Conservation (phyloP, 2,888 invertebrate species). For the Eugnorisma glareosa region DNA sequence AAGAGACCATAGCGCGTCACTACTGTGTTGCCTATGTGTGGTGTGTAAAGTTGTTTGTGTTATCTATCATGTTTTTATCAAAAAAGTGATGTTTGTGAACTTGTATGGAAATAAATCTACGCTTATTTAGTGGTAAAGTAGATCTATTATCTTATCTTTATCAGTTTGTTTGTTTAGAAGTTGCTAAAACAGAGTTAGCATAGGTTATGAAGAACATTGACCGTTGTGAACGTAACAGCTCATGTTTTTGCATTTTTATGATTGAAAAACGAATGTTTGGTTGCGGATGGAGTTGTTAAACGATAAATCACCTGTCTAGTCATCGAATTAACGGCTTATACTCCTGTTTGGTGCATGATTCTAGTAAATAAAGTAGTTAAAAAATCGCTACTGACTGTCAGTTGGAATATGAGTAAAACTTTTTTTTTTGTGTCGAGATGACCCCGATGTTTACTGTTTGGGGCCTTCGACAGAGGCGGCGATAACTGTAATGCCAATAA, state of each 20-base stretch:
- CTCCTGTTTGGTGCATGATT: constrained; percentile 40
- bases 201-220: constrained; percentile 83
- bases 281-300: constrained; percentile 63
- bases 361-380: constrained; percentile 38
- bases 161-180: constrained; percentile 76
- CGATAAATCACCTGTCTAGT: constrained; percentile 56
- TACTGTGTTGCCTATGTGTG: constrained; percentile 80
- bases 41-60: constrained; percentile 84
- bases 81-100: constrained; percentile 87
- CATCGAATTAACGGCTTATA: constrained; percentile 39
- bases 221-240: constrained; percentile 70
- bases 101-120: constrained; percentile 83
- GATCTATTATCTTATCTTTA: constrained; percentile 83
- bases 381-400: constrained; percentile 59
- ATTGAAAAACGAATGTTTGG: constrained; percentile 74
- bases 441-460: constrained; percentile 75
- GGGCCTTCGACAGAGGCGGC: constrained; percentile 64
- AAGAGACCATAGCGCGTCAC: constrained; percentile 72
- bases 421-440: constrained; percentile 65
- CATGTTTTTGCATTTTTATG: constrained; percentile 86
- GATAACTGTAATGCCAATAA: constrained; percentile 67
- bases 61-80: constrained; percentile 90
- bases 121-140: constrained; percentile 86
- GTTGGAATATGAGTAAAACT: constrained; percentile 39
- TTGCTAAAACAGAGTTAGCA: constrained; percentile 74